A percentile compares a stretch with the other conserved stretches of the same genome.
Evolutionary conservation across 2,888 invertebrate genomes (phyloP).

Genomic region (Leptinotarsa peninsularis): DNA sequence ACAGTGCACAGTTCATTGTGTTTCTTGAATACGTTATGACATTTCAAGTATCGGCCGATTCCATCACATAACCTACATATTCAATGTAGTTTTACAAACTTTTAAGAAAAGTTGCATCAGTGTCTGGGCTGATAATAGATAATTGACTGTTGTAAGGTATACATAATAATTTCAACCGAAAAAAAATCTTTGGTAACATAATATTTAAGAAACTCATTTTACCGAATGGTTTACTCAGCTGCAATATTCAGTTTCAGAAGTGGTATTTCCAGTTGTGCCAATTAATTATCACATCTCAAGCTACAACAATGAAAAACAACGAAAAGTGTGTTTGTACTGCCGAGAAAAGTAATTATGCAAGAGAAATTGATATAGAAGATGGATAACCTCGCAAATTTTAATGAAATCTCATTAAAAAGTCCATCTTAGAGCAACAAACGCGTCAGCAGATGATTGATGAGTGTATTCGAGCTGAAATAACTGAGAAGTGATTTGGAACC

Average conservation of each 20-base stretch:
- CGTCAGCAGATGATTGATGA: conserved; percentile 50
- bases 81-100: not conserved
- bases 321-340: conserved; percentile 12
- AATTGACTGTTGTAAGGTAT: conserved; percentile 15
- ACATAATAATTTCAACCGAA: conserved; percentile 20
- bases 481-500: conserved; percentile 40
- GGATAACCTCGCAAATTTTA: conserved; percentile 54
- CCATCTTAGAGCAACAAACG: conserved; percentile 49
- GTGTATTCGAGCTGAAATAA: conserved; percentile 40
- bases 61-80: too few relatives aligned
- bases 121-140: conserved; percentile 28
- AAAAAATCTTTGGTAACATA: conserved; percentile 24
- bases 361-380: conserved; percentile 54
- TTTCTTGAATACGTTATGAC: too few relatives aligned
- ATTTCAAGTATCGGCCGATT: too few relatives aligned
- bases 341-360: conserved; percentile 39
- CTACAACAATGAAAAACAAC: conserved; percentile 13
- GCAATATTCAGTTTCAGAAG: conserved; percentile 51
- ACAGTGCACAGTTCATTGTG: too few relatives aligned
- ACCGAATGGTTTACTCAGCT: conserved; percentile 50
- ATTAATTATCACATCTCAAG: conserved; percentile 21
- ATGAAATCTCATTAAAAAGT: conserved; percentile 56
- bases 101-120: not conserved
- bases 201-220: conserved; percentile 50
- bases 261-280: conserved; percentile 30